Base-by-base conservation (phyloP, 2,113 vertebrate species). In the Osmerus eperlanus region DNA sequence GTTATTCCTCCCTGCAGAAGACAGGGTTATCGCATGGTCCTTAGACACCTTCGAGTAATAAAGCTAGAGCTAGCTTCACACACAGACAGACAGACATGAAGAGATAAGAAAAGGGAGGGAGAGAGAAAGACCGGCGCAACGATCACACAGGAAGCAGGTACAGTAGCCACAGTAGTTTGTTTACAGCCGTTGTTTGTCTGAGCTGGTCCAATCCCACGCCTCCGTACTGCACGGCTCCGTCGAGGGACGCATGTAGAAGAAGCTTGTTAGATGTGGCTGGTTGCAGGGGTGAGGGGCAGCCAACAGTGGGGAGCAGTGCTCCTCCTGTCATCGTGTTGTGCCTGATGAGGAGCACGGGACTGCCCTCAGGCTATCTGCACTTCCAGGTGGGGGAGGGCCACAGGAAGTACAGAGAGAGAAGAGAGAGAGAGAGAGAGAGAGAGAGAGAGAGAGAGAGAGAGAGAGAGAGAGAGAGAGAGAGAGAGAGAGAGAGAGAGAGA, bases 1-100 rank as follows among this genome's bases (percentile, higher is more conserved):
- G 84, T 91, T 89, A 89, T 88, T 86, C 89, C 82, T 89, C 87
- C 83, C 87, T 59, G 85, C 85, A 88, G 88, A 85, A 87, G 84
- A 83, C 76, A 65, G 87, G 87, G 89, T 91, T 89, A 91, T 80
- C 52, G 67, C 67, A 67, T 64, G 78, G 75, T 82, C 83, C 84
- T 76, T 84, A 86, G 83, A 89, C 86, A 85, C 86, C 81, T 90
- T 89, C 79, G 87, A 87, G 86, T 85, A 86, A 90, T 87, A 88
- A 86, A 81, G 81, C 77, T 68, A 76, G 71, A 85, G 84, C 73
- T 70, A 73, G 60, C 73, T 65, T 3, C 58, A 78, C 79, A 72
- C 85, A 78, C 66, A 70, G 52, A 65, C 71, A 53, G 4, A 56
- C 28, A 47, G 21, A 62, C 58, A 61, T 63, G 28, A 32, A 29